Percentiles rank a stretch among this genome's conserved stretches.
Evolutionary conservation across 2,888 invertebrate genomes (phyloP).

Genomic region (Catotricha subobsoleta): DNA sequence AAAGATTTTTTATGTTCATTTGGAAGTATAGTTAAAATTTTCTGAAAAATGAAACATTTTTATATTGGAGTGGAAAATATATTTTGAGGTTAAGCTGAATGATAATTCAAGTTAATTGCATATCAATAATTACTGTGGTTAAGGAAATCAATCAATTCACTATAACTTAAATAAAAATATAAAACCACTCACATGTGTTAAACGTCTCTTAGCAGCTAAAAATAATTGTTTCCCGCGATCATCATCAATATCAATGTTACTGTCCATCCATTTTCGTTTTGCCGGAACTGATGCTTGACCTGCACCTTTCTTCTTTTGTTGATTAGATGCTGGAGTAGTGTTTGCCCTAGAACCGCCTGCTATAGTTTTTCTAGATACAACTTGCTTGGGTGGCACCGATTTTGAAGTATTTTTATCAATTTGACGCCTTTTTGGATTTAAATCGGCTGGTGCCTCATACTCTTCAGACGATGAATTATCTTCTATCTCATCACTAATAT

Average conservation of each 20-base stretch:
- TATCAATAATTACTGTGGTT: not conserved
- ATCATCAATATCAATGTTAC: conserved; percentile 1
- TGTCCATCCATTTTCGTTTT: not conserved
- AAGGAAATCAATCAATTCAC: too few relatives aligned
- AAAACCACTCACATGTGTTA: not conserved
- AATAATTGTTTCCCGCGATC: conserved; percentile 2
- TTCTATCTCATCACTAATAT: conserved; percentile 3
- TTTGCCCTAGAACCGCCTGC: too few relatives aligned
- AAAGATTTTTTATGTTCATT: not conserved
- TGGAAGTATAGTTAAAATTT: not conserved
- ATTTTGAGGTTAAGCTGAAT: conserved; percentile 4
- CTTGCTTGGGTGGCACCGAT: conserved; percentile 1
- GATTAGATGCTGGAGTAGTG: too few relatives aligned
- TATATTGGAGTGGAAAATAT: too few relatives aligned
- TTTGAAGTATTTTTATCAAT: not conserved
- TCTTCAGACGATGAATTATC: conserved; percentile 3
- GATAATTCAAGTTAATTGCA: not conserved
- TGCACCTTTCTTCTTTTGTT: too few relatives aligned
- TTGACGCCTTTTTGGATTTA: not conserved
- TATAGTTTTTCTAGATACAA: too few relatives aligned
- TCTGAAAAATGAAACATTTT: not conserved
- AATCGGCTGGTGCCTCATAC: conserved; percentile 2
- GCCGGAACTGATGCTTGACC: too few relatives aligned
- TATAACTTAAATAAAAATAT: too few relatives aligned
- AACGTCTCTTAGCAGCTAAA: not conserved